Evolutionary conservation across 2,888 invertebrate species (phyloP).

Genomic region (Dasypogon diadema): DNA sequence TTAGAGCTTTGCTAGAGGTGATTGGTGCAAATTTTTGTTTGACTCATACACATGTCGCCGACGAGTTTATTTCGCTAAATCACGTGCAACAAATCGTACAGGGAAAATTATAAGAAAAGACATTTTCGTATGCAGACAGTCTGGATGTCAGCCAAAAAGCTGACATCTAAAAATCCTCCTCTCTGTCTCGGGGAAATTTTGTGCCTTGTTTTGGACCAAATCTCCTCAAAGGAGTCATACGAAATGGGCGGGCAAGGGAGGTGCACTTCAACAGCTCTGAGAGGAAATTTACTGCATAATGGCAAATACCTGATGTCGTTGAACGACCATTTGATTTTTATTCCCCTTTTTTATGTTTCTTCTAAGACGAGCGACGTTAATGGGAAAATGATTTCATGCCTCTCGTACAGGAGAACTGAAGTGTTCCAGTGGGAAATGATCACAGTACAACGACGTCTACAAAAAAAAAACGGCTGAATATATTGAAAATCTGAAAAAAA

Average conservation of each 20-base stretch:
- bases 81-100: constrained; percentile 47
- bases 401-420: background rate
- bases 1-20: background rate
- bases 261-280: background rate
- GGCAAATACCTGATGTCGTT: constrained; percentile 42
- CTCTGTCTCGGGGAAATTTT: constrained; percentile 16
- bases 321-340: constrained; percentile 17
- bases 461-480: too few species aligned
- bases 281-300: constrained; percentile 33
- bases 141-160: constrained; percentile 49
- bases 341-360: constrained; percentile 6
- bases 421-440: too few species aligned
- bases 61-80: constrained; percentile 30
- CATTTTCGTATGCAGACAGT: constrained; percentile 40
- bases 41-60: constrained; percentile 20
- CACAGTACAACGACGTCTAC: too few species aligned
- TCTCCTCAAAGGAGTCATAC: background rate
- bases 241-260: background rate
- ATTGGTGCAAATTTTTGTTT: background rate
- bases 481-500: background rate
- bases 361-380: constrained; percentile 15
- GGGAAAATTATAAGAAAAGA: background rate
- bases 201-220: constrained; percentile 14
- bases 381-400: constrained; percentile 41
- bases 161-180: constrained; percentile 39